These are phyloP conservation scores for Mya arenaria DNA, from an alignment of 1,140 invertebrate genomes.

Conservation along the genomic window DNA sequence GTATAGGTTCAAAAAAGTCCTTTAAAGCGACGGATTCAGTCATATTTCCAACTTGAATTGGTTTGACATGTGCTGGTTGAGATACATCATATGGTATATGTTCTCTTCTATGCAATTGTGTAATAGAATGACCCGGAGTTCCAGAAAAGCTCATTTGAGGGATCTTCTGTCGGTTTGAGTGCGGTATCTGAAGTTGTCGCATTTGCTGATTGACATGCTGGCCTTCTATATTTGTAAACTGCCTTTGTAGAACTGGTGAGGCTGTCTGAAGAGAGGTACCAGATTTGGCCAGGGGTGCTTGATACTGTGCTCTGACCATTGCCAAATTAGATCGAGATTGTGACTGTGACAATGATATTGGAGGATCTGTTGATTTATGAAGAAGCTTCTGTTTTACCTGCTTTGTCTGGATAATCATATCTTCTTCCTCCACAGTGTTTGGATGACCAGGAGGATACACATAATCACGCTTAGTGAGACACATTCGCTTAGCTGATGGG, in stretches of 20 bases:
- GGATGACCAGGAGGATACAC: constrained; percentile 39
- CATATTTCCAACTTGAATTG: background rate
- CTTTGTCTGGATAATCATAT: background rate
- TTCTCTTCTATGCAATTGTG: background rate
- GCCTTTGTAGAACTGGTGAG: background rate
- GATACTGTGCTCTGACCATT: too few relatives aligned
- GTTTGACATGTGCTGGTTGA: background rate
- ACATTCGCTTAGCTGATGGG: constrained; percentile 1
- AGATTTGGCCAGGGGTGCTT: background rate
- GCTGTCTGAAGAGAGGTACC: too few relatives aligned
- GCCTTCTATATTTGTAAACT: background rate
- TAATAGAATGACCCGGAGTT: background rate
- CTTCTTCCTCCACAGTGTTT: background rate
- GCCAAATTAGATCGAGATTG: background rate
- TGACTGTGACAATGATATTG: background rate
- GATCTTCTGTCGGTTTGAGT: too few relatives aligned
- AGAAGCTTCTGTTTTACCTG: background rate
- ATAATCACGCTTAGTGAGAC: constrained; percentile 22
- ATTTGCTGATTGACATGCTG: background rate
- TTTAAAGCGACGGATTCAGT: constrained; percentile 47
- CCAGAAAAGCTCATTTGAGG: too few relatives aligned
- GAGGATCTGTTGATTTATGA: too few relatives aligned
- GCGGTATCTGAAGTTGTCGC: background rate
- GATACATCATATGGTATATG: background rate
- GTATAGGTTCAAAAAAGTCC: constrained; percentile 49